Evolutionary conservation across 53 echinoderm and acorn worm genomes (phyloP), one percentile per base, ranked within the genome.

Genomic region (Pentamera pediparva): DNA sequence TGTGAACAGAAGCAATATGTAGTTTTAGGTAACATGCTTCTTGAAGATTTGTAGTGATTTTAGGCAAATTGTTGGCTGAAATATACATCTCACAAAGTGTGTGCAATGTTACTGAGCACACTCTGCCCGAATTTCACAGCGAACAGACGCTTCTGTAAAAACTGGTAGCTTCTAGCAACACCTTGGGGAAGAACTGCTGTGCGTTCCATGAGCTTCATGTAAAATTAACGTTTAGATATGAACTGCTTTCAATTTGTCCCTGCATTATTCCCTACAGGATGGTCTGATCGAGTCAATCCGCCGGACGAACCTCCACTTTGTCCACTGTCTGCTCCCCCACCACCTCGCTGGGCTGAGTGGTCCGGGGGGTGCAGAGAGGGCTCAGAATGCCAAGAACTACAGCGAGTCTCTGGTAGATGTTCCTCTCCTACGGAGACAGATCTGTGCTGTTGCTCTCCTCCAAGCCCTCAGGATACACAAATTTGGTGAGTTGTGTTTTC

Each of bases 401-500:
- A 72, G 83, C 51, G 87, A 79, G 13, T 88, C 80, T 21, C 79
- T 91, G 17, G 49, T 96, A 0, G 82, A 91, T 32, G 91, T 96
- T 11, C 96, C 91, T 11, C 83, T 91, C 41, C 86, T 96, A 0
- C 63, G 88, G 59, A 76, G 73, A 4, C 96, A 96, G 36, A 60
- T 96, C 72, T 76, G 83, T 69, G 76, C 82, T 1, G 38, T 78
- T 52, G 82, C 88, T 57, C 72, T 96, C 15, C 78, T 91, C 62
- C 83, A 88, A 40, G 86, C 88, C 18, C 75, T 86, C 61, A 91
- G 91, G 32, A 81, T 92, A 35, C 85, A 83, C 64, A 88, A 88
- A 77, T 91, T 85, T 73, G 96, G 96, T 96, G 48, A 88, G 86
- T 5, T n/a, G n/a, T n/a, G n/a, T n/a, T n/a, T n/a, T n/a, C n/a